Base-by-base conservation (phyloP, 2,113 vertebrate species). In the Chlamydotis undulata region DNA sequence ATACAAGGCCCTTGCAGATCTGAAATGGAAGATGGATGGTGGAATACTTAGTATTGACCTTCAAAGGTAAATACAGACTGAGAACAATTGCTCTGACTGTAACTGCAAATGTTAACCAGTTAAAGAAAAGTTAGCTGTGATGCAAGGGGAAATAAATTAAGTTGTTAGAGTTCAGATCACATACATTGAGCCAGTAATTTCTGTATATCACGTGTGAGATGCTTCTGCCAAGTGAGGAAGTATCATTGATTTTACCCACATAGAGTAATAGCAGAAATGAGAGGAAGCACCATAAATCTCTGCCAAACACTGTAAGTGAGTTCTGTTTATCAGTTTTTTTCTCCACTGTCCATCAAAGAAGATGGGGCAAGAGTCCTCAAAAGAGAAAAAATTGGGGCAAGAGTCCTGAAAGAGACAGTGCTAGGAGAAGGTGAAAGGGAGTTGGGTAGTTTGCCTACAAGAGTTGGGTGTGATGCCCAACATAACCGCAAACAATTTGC, bases 201-300 rank as follows among this genome's bases (percentile, higher is more conserved):
- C 82, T 1, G 10, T 71, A 68, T 60, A 79, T 93, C 87, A 91
- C 1, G 0, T 94, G 84, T 63, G 31, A 89, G 65, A 64, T 71
- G 31, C 45, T 84, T 93, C 69, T 93, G 81, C 89, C 73, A 91
- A 89, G 35, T 91, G 26, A 91, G 65, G 91, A 91, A 82, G 49
- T 87, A 31, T 75, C 69, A 91, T 53, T 94, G 89, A 95, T 97
- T 96, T 95, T 82, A 67, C 29, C 56, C 24, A 43, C 12, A 74
- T 39, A 70, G 64, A 73, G 13, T 68, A 81, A 83, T 25, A 52
- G 39, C 65, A 95, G 65, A 91, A 94, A 63, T 84, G 56, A 78
- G 49, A 87, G 26, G 56, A 47, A 87, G 49, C 21, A 56, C 28
- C 56, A 81, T 91, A 91, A 95, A 96, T 94, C 89, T 94, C 39